Conservation (phyloP, 2,113 vertebrate genomes). For the Phalacrocorax brasilianus region DNA sequence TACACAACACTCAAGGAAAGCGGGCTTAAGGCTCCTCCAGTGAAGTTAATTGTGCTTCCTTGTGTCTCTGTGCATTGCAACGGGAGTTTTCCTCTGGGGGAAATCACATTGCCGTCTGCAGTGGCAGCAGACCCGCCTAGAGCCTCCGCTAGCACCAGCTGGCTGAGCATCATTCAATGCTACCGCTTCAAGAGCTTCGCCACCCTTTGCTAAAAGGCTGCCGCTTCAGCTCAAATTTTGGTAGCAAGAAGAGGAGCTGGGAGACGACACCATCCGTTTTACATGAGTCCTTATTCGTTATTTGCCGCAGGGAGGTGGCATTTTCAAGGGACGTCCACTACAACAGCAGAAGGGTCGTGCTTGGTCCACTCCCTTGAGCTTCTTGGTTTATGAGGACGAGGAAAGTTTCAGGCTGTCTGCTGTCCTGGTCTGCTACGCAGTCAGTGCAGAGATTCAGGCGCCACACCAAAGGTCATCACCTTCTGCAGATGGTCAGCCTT, state of each 20-base stretch:
- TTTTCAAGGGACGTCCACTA: neutral
- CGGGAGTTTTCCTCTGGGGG: neutral
- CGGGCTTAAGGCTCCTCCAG: neutral
- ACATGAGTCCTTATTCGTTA: fast-evolving
- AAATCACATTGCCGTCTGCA: neutral
- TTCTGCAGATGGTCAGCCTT: neutral
- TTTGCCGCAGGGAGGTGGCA: fast-evolving
- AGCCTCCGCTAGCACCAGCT: neutral
- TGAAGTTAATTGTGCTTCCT: neutral
- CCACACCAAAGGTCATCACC: neutral
- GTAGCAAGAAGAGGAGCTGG: fast-evolving
- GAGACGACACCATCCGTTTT: neutral
- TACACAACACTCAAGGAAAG: conserved; percentile 23
- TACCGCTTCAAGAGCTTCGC: neutral
- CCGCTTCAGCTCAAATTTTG: neutral
- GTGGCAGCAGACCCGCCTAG: neutral
- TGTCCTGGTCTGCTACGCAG: neutral
- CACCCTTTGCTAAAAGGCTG: neutral
- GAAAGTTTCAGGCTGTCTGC: neutral
- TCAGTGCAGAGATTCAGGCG: neutral
- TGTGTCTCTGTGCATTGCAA: neutral
- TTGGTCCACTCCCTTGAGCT: neutral
- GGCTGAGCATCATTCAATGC: fast-evolving
- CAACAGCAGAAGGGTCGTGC: fast-evolving
- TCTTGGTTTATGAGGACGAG: neutral